A percentile compares a stretch with the other conserved stretches of the same genome.
Evolutionary conservation across 2,888 invertebrate species (phyloP).

Genomic region (Drosophila paucipuncta): DNA sequence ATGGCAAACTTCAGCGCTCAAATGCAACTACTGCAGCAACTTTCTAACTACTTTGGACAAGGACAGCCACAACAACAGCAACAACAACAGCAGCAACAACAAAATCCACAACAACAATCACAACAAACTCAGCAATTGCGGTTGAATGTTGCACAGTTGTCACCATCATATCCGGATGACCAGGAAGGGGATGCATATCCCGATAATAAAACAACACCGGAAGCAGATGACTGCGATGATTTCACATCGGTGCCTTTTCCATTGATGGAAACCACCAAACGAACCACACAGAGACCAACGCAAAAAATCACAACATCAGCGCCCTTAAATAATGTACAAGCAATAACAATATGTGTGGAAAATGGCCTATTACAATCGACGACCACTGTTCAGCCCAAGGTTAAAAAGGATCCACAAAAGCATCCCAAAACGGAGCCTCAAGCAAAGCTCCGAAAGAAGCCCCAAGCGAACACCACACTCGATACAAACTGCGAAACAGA

Average conservation of each 20-base stretch:
- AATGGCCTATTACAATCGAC: not conserved
- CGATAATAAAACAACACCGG: not conserved
- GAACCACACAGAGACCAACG: not conserved
- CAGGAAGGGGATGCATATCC: not conserved
- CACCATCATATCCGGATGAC: not conserved
- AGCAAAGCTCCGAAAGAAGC: not conserved
- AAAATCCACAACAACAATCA: not conserved
- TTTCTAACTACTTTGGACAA: conserved; percentile 38
- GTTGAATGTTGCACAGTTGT: conserved; percentile 4
- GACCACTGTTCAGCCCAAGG: not conserved
- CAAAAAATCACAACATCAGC: conserved; percentile 1
- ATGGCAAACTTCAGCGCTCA: conserved; percentile 29
- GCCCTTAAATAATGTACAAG: not conserved
- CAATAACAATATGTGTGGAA: not conserved
- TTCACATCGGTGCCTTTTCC: not conserved
- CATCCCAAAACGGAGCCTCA: not conserved
- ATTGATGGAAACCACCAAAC: not conserved
- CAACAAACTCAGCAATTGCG: not conserved
- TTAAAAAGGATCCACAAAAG: too few relatives aligned
- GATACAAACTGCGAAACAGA: too few relatives aligned
- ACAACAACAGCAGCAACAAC: not conserved
- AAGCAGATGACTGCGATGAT: not conserved
- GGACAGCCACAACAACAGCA: conserved; percentile 16
- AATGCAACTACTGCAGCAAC: conserved; percentile 53
- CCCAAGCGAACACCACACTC: not conserved